Evolutionary conservation across 2,113 vertebrate genomes (phyloP).

Genomic region (Saguinus imperator): DNA sequence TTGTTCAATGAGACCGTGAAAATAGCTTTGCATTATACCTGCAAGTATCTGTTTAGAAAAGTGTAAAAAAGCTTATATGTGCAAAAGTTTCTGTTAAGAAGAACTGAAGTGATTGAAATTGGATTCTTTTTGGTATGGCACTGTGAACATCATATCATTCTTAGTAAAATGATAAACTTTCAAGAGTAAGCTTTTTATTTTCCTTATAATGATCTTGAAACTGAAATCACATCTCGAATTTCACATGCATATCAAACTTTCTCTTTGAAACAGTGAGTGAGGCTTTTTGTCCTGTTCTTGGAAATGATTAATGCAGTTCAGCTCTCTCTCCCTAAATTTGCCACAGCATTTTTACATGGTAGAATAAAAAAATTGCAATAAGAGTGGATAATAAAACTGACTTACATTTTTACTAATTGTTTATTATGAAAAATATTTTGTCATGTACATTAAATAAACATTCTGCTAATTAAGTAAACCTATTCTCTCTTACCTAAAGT

Average conservation of each 20-base stretch:
- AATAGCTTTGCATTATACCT: conserved; percentile 48
- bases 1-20: neutral
- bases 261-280: conserved; percentile 48
- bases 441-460: neutral
- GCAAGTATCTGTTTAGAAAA: conserved; percentile 32
- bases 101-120: conserved; percentile 38
- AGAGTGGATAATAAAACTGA: neutral
- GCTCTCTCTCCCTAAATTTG: neutral
- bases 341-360: neutral
- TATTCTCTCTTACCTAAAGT: neutral
- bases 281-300: neutral
- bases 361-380: neutral
- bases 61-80: conserved; percentile 35
- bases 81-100: conserved; percentile 58
- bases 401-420: neutral
- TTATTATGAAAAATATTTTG: conserved; percentile 27
- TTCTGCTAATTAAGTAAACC: neutral
- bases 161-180: conserved; percentile 55
- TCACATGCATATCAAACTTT: conserved; percentile 10
- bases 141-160: conserved; percentile 36
- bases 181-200: conserved; percentile 40
- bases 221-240: conserved; percentile 52
- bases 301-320: conserved; percentile 11
- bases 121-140: neutral
- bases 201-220: conserved; percentile 20